A percentile compares a stretch with the other conserved stretches of the same genome.
Conservation (phyloP, 2,797 vertebrate species). For the Eidolon dupreanum region DNA sequence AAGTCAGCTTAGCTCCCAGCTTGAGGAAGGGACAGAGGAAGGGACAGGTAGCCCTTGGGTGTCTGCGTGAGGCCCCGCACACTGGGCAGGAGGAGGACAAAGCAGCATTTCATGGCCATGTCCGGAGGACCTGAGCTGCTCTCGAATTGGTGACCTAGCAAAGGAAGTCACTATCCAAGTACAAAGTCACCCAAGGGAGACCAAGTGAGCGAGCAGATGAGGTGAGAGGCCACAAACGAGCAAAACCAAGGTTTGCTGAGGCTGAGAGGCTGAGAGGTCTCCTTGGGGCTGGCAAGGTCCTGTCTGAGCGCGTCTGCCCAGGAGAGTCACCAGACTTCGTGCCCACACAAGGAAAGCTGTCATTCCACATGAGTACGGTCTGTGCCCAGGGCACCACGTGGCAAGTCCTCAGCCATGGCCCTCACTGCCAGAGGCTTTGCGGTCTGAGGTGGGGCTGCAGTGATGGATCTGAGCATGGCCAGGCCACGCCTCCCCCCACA, state of each 20-base stretch:
- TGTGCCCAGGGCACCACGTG: accelerated
- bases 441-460: accelerated
- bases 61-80: accelerated
- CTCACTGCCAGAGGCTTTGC: not conserved
- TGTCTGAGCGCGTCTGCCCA: not conserved
- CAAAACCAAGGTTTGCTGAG: accelerated
- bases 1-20: not conserved
- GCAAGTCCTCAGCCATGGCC: too few species aligned
- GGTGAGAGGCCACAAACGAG: not conserved
- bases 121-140: not conserved
- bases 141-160: not conserved
- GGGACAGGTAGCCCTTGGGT: not conserved
- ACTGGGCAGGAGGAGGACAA: not conserved
- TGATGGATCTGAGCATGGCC: accelerated
- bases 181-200: not conserved
- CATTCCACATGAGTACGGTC: accelerated
- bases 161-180: not conserved
- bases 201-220: accelerated
- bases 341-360: not conserved
- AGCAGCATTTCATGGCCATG: accelerated
- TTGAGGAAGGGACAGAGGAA: not conserved
- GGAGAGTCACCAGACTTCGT: not conserved
- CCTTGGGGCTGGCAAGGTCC: not conserved
- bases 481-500: accelerated
- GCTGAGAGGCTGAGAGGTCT: accelerated